Base-by-base conservation (phyloP, 2,888 invertebrate species). In the Crematogaster levior region DNA sequence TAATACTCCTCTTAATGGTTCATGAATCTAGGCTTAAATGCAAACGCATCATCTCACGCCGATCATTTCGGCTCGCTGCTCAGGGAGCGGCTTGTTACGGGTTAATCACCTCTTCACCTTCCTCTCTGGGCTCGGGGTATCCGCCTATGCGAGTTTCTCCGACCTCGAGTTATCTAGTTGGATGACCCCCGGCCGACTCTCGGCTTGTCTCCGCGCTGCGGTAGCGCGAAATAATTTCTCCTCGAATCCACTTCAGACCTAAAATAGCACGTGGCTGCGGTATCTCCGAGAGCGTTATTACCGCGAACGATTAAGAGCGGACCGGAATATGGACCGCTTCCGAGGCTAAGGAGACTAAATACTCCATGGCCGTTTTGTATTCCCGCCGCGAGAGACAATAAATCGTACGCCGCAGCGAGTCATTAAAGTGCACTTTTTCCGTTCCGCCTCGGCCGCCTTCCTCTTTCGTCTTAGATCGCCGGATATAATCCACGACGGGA, bases 361-460 rank as follows among this genome's bases (percentile, higher is more conserved):
- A 68, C 77, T 77, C n/a, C 30, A 68, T 51, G 77, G 34, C 21
- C 43, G 77, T 77, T 68, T 70, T 43, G 66, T 65, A 51, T 15
- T n/a, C 21, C 66, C 30, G 53, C 66, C 51, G 75, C 27, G 75
- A 51, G 84, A 66, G 81, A 84, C 79, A 74, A 85, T 53, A 84
- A 82, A 85, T 46, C 34, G 30, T 43, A 30, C 24, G 60, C 27
- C 46, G 21, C 21, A 21, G 56, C 60, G 46, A 68, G 68, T 84
- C 63, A 74, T 88, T 86, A 84, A 82, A 53, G 77, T 72, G 24
- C 60, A 61, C 81, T 83, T 48, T 70, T 40, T 72, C 53, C 58
- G n/a, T 72, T 72, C 21, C 53, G 43, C 24, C 34, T 56, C 30
- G 40, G 6, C 30, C 30, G 27, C 24, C 43, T 34, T n/a, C 4